These are phyloP conservation scores for Melanotaenia parkinsoni DNA, from an alignment of 2,797 vertebrate genomes.

Conservation along the genomic window DNA sequence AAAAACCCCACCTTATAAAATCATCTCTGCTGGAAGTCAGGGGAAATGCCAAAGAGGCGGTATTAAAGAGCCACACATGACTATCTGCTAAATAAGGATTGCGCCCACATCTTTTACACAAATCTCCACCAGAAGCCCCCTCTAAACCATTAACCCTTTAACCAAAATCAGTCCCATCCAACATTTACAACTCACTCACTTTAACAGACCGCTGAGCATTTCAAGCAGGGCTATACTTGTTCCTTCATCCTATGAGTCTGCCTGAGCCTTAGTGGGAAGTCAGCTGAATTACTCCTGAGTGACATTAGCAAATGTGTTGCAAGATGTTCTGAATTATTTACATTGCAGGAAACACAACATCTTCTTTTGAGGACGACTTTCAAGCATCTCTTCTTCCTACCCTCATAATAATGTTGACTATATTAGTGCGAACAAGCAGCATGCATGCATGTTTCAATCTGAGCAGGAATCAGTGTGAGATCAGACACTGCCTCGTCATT, in stretches of 20 bases:
- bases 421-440: conserved; percentile 44
- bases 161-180: conserved; percentile 25
- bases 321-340: conserved; percentile 69
- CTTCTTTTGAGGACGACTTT: conserved; percentile 57
- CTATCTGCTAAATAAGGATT: conserved; percentile 58
- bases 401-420: conserved; percentile 62
- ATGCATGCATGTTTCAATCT: conserved; percentile 43
- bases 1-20: conserved; percentile 53
- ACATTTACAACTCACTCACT: conserved; percentile 31
- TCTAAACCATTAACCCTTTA: conserved; percentile 51
- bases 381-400: conserved; percentile 57
- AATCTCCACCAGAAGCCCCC: conserved; percentile 37
- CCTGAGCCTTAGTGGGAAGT: conserved; percentile 19
- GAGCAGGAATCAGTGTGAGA: conserved; percentile 65
- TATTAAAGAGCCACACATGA: conserved; percentile 61
- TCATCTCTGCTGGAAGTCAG: conserved; percentile 52
- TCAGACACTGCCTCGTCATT: conserved; percentile 69
- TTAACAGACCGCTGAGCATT: conserved; percentile 21
- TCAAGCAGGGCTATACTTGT: conserved; percentile 31
- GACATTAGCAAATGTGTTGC: conserved; percentile 53
- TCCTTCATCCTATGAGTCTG: conserved; percentile 34
- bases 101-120: conserved; percentile 44
- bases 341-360: conserved; percentile 47
- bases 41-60: conserved; percentile 58
- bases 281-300: conserved; percentile 37